phyloP scores from a whole-genome alignment of 2,113 vertebrate species.

The Trochalopteron elliotii region DNA sequence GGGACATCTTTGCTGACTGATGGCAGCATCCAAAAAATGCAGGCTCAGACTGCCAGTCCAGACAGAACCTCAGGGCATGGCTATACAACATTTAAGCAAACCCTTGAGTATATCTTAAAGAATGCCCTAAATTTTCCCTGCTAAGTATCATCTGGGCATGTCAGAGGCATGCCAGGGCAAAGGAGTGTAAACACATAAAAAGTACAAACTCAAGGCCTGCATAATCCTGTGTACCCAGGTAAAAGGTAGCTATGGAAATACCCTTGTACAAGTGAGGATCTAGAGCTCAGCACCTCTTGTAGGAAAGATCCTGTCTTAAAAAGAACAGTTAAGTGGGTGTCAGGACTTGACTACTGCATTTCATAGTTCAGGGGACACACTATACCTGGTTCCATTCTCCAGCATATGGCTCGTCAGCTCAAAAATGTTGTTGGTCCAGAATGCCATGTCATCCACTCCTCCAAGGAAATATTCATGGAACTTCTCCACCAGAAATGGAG shows the following conservation, averaged over 20 bases:
- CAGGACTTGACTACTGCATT: not conserved
- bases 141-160: not conserved
- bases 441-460: slow-evolving; percentile 80
- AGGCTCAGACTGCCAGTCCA: not conserved
- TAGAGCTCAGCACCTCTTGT: not conserved
- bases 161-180: not conserved
- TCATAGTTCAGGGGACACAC: not conserved
- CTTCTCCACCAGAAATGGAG: slow-evolving; percentile 78
- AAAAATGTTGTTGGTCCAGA: slow-evolving; percentile 78
- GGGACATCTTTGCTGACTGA: not conserved
- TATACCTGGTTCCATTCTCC: slow-evolving; percentile 75
- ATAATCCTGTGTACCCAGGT: accelerated
- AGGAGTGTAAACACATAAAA: accelerated
- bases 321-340: not conserved
- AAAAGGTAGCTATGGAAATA: not conserved
- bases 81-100: not conserved
- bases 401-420: slow-evolving; percentile 70
- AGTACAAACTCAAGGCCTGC: not conserved
- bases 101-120: not conserved
- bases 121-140: not conserved
- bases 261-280: not conserved
- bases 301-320: not conserved
- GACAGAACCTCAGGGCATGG: not conserved
- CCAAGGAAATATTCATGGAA: slow-evolving; percentile 83
- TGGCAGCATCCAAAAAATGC: not conserved